phyloP scores from a whole-genome alignment of 2,113 vertebrate genomes.

The Pachycephala philippinensis region DNA sequence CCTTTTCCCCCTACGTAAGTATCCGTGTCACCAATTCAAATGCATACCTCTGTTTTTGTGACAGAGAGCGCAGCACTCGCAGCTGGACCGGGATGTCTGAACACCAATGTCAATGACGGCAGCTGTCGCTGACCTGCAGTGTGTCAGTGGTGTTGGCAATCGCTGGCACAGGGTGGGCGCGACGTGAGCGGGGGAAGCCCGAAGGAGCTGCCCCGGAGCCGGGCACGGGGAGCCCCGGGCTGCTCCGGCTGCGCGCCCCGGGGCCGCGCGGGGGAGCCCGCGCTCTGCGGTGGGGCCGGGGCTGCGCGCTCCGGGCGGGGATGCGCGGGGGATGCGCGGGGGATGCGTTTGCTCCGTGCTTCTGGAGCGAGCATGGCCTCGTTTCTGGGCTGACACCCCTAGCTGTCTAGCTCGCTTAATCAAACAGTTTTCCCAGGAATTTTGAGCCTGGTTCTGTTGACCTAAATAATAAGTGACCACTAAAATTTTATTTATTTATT shows the following conservation, averaged over 20 bases:
- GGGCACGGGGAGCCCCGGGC: background rate
- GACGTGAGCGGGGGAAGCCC: rapidly evolving
- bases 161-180: rapidly evolving
- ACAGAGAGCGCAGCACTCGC: background rate
- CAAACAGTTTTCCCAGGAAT: background rate
- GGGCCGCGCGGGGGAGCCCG: conserved; percentile 40
- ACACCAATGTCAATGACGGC: no score
- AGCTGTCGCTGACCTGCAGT: rapidly evolving
- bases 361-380: background rate
- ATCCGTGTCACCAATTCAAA: background rate
- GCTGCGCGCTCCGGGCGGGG: no score
- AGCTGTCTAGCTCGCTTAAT: background rate
- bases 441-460: background rate
- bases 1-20: rapidly evolving
- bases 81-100: rapidly evolving
- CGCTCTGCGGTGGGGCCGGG: background rate
- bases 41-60: background rate
- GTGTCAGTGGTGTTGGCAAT: rapidly evolving
- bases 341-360: background rate
- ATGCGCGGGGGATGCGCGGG: no score
- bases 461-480: background rate
- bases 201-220: background rate
- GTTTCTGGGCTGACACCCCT: background rate
- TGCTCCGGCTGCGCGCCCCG: background rate
- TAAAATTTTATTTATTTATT: background rate